Evolutionary conservation across 2,888 invertebrate genomes (phyloP), one percentile per base, ranked within the genome.

Genomic region (Thereva nobilitata): DNA sequence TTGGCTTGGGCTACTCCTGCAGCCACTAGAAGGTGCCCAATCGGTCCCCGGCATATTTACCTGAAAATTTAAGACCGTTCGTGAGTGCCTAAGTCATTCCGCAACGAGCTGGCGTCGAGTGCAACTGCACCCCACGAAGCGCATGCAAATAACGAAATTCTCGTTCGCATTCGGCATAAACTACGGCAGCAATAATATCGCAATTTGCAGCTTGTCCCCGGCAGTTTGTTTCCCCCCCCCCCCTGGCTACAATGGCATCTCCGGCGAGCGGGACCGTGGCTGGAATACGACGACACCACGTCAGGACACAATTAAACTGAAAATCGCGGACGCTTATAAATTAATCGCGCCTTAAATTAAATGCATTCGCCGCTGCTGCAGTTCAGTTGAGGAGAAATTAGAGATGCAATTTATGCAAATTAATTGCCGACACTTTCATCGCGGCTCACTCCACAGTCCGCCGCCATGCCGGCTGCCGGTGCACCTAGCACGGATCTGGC

Each of bases 381-480:
- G 23, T 2, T 23, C 23, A 23, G 23, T 23, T 40, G 54, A 42
- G 50, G 56, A 70, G 70, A 66, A 70, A 70, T 70, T 70, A 68
- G 68, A 70, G 23, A 23, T 68, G 70, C 66, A 70, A 70, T 70
- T 70, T 67, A 70, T 70, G 68, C 68, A 70, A 70, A 68, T 70
- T 70, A 68, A 70, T 70, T 68, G 68, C 69, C 64, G 69, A 70
- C 69, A 70, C 69, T 67, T 67, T 70, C 68, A 70, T 68, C 68
- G 68, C 55, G 63, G 57, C 54, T 53, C 57, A 67, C 64, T 47
- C 45, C 53, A 47, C 10, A 9, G 10, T 64, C 54, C 55, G 67
- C 67, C 67, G 69, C 65, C 67, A 64, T 53, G 56, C 37, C 64
- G 68, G 59, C 68, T 66, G 57, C 37, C 35, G 12, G 12, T 45